Base-by-base conservation (phyloP, 2,797 vertebrate species). In the Neomorphus geoffroyi region DNA sequence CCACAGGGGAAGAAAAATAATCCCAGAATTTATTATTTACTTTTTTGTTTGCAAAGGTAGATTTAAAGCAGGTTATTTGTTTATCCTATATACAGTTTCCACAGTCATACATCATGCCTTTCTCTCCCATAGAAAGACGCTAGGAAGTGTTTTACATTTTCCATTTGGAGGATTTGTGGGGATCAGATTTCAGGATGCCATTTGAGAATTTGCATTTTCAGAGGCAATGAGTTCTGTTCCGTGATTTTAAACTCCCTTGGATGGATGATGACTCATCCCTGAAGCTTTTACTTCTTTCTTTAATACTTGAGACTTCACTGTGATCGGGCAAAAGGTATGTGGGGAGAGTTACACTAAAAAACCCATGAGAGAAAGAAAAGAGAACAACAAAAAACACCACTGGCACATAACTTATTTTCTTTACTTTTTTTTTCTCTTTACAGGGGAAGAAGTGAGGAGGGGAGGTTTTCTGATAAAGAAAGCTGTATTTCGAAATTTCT, bases 1-100 rank as follows among this genome's bases (percentile, higher is more conserved):
- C 11, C 12, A 37, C 2, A 11, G 9, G 17, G 12, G 13, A 77
- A 81, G 17, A 7, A 78, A 86, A 88, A 56, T 4, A 22, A 4
- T 7, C 8, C 3, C 4, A 4, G 35, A 56, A 19, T 2, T 0
- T 17, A 7, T n/a, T 30, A 13, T 32, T 75, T 61, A 10, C 1
- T 30, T 7, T 56, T 80, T 64, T 1, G 0, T 21, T 53, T 65
- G 1, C 11, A 64, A 74, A n/a, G 3, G 13, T 33, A 57, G 7
- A 41, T 84, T 81, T 81, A 41, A 80, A 54, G 10, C 5, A n/a
- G 7, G 6, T 50, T 62, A 35, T 37, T 64, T 64, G 2, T 56
- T 60, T 53, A 21, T 32, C 10, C 2, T 51, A 26, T 50, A 3
- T 6, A 15, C 13, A 48, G 7, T 33, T 82, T 64, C 45, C 7